Base-by-base conservation (phyloP, 2,113 vertebrate species). In the Actenoides lindsayi region DNA sequence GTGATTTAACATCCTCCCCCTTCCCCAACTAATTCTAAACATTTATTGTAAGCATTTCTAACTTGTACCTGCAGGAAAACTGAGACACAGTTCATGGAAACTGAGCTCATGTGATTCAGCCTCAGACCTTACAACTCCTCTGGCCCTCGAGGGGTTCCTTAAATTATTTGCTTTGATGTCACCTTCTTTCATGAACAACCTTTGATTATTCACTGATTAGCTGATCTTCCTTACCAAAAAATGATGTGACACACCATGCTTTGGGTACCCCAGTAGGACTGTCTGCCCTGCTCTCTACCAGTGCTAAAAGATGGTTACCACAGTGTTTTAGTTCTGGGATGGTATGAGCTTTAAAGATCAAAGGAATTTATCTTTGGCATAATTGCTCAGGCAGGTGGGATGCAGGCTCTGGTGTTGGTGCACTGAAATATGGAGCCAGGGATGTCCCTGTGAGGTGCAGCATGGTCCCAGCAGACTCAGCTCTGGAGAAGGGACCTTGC, bases 101-200 rank as follows among this genome's bases (percentile, higher is more conserved):
- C 88, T 37, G 31, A 84, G 20, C 88, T 95, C 91, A 50, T 91
- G 89, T 98, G 97, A 98, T 97, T 98, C 97, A 98, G 96, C 92
- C 89, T 95, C 83, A 97, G 95, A 92, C 74, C 96, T 95, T 98
- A 91, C 96, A 98, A 97, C 80, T 97, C 89, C 97, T 93, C 96
- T 95, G 97, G 94, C 97, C 97, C 98, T 96, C 71, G 60, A 90
- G 97, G 98, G 97, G 94, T 96, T 97, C 95, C 97, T 96, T 93
- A 64, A 86, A 91, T 86, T 83, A 60, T 94, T 90, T 88, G 57
- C 97, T 98, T 98, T 98, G 98, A 98, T 97, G 98, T 96, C 78
- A 60, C 91, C 96, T 69, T 77, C 93, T 97, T 96, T 95, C 95
- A 95, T 94, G 95, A 94, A 20, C 78, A 91, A 59, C 46, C 64